phyloP scores from a whole-genome alignment of 2,113 vertebrate species.

The Platichthys stellatus region DNA sequence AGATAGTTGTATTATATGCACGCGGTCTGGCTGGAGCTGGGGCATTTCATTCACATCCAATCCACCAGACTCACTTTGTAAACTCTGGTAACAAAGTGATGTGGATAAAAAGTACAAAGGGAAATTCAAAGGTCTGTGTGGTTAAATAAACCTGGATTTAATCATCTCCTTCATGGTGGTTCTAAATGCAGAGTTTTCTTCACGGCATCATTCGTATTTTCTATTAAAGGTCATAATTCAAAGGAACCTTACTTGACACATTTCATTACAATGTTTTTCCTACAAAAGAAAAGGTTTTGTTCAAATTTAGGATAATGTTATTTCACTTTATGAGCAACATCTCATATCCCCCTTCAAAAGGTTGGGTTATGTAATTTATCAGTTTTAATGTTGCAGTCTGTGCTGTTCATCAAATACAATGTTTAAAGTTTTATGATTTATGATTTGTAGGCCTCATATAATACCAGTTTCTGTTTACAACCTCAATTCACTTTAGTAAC shows the following conservation, averaged over 20 bases:
- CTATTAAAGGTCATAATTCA: neutral
- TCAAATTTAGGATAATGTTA: neutral
- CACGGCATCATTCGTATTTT: neutral
- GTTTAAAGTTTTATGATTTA: conserved; percentile 9
- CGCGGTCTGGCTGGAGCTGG: conserved; percentile 15
- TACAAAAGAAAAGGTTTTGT: neutral
- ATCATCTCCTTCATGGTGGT: neutral
- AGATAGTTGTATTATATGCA: conserved; percentile 41
- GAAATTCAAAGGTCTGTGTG: conserved; percentile 22
- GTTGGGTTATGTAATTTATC: conserved; percentile 11
- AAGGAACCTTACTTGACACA: neutral
- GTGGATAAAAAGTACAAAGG: conserved; percentile 21
- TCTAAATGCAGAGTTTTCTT: neutral
- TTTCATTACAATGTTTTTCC: neutral
- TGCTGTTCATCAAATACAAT: conserved; percentile 25
- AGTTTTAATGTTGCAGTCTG: conserved; percentile 7
- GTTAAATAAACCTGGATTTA: neutral
- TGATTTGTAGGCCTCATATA: neutral
- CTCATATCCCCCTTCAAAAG: neutral
- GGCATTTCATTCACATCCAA: conserved; percentile 15
- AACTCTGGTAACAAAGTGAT: conserved; percentile 7
- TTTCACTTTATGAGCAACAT: conserved; percentile 2
- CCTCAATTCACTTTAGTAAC: neutral
- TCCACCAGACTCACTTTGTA: neutral
- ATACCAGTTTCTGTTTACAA: conserved; percentile 6